phyloP scores from a whole-genome alignment of 2,113 vertebrate genomes.

The Megaleporinus macrocephalus region DNA sequence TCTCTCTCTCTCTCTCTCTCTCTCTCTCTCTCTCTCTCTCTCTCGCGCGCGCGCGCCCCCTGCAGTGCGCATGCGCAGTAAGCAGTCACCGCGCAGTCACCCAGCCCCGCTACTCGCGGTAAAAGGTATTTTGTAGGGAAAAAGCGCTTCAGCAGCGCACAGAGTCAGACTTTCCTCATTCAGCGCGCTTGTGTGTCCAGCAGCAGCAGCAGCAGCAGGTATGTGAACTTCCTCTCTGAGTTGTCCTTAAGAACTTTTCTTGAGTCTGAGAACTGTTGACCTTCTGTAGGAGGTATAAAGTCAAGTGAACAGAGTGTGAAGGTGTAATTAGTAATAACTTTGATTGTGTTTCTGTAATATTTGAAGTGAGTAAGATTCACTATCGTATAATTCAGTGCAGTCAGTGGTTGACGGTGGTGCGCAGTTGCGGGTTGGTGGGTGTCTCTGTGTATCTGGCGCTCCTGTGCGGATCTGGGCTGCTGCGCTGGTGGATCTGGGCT shows the following conservation, averaged over 20 bases:
- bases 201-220: conserved; percentile 15
- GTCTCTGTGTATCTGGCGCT: not conserved
- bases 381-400: no score
- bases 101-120: not conserved
- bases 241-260: not conserved
- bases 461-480: not conserved
- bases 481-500: conserved; percentile 11
- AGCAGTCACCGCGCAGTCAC: not conserved
- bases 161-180: not conserved
- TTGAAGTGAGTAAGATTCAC: no score
- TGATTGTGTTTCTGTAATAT: no score
- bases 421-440: not conserved
- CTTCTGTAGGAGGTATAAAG: not conserved
- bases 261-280: conserved; percentile 1
- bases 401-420: not conserved
- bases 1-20: no score
- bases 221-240: not conserved
- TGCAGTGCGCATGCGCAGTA: not conserved
- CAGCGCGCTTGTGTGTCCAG: not conserved
- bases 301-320: not conserved
- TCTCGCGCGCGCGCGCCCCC: not conserved
- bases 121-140: not conserved
- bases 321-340: not conserved
- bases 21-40: no score
- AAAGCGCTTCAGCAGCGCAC: not conserved